Evolutionary conservation across 2,888 invertebrate species (phyloP).

Genomic region (Pammene fasciana): DNA sequence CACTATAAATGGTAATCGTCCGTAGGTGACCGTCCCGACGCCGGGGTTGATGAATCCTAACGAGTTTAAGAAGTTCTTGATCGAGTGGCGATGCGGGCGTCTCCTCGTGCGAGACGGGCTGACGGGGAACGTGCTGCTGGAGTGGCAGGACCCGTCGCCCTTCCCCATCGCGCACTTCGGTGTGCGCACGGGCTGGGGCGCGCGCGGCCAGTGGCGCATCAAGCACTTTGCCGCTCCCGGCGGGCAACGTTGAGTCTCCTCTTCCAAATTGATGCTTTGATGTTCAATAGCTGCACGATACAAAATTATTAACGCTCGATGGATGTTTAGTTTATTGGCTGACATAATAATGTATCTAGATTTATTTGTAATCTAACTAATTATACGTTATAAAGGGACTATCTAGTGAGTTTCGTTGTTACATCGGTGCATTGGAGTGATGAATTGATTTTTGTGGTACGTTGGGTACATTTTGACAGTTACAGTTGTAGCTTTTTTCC

Average conservation of each 20-base stretch:
- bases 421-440: slow-evolving; percentile 52
- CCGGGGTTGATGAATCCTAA: slow-evolving; percentile 82
- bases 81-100: slow-evolving; percentile 83
- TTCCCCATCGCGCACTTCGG: slow-evolving; percentile 85
- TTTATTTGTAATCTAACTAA: slow-evolving; percentile 43
- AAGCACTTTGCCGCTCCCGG: slow-evolving; percentile 62
- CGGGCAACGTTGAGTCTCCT: slow-evolving; percentile 70
- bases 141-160: slow-evolving; percentile 84
- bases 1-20: slow-evolving; percentile 52
- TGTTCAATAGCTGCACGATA: slow-evolving; percentile 62
- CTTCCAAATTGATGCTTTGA: slow-evolving; percentile 58
- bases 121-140: slow-evolving; percentile 80
- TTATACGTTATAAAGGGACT: slow-evolving; percentile 48
- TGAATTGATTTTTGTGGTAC: slow-evolving; percentile 62
- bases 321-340: slow-evolving; percentile 37
- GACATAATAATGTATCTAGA: slow-evolving; percentile 25
- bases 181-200: slow-evolving; percentile 86
- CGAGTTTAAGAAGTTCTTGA: slow-evolving; percentile 81
- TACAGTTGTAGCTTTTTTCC: slow-evolving; percentile 47
- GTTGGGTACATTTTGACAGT: slow-evolving; percentile 79
- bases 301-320: slow-evolving; percentile 38
- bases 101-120: slow-evolving; percentile 76
- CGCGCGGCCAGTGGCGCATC: slow-evolving; percentile 85
- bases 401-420: slow-evolving; percentile 47
- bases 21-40: slow-evolving; percentile 83